Evolutionary conservation across 2,797 vertebrate genomes (phyloP), one percentile per base, ranked within the genome.

Genomic region (Urosaurus nigricauda): DNA sequence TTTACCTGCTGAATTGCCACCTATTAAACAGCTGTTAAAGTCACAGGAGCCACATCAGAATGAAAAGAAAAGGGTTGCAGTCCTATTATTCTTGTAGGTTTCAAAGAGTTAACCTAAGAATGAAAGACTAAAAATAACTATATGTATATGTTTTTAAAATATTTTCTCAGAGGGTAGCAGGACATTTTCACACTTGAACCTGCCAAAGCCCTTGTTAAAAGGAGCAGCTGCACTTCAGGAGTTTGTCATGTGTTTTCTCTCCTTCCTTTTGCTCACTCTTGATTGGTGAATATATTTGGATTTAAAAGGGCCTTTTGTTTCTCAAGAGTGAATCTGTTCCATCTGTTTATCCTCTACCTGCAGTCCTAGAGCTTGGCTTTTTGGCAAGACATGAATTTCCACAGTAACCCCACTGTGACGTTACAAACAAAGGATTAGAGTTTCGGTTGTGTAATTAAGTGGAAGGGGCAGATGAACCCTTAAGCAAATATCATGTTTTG

Each of bases 331-430:
- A 92, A 94, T 96, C 93, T 47, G 9, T 93, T 91, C 94, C 95
- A 95, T 89, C 95, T 96, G 95, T 94, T 96, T 96, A 94, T 96
- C 95, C 94, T 94, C 94, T 88, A 95, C 94, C 94, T 96, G 90
- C 92, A 96, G 91, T 94, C 94, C 94, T 86, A 93, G 94, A 93
- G 83, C 86, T 92, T 87, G 5, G 32, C 79, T 90, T 84, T 85
- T 93, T 96, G 93, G 90, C 94, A 96, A 88, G 77, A 85, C 83
- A 93, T 94, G 94, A 92, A 95, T 96, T 97, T 97, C 96, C 95
- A 95, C 13, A 96, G 91, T 85, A 92, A 91, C 88, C 89, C 94
- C 95, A 93, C 95, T 94, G 94, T 90, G 74, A 68, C 94, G 89
- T 95, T 94, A 94, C 89, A 94, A 96, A 95, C 88, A 94, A 94